Percentiles rank a stretch among this genome's conserved stretches.
phyloP scores from a whole-genome alignment of 2,113 vertebrate species.

The Sebastes fasciatus region DNA sequence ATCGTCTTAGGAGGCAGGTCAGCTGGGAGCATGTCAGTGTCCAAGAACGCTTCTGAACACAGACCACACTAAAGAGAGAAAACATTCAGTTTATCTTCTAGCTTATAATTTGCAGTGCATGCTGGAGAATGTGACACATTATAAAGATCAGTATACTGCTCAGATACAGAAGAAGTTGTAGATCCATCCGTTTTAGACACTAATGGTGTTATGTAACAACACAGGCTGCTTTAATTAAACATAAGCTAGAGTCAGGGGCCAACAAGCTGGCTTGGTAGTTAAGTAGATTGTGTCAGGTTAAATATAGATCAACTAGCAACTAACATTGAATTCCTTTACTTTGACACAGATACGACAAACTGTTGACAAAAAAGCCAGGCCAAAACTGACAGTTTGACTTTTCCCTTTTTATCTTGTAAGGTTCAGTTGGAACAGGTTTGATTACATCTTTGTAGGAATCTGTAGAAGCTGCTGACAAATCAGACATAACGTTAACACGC shows the following conservation, averaged over 20 bases:
- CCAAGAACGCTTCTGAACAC: slow-evolving; percentile 31
- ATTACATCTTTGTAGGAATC: not conserved
- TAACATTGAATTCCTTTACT: not conserved
- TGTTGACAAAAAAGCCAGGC: not conserved
- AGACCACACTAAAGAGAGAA: slow-evolving; percentile 19
- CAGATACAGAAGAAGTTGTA: not conserved
- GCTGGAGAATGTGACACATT: not conserved
- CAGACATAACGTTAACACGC: not conserved
- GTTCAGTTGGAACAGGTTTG: not conserved
- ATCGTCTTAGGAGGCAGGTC: slow-evolving; percentile 38
- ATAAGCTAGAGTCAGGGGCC: slow-evolving; percentile 22
- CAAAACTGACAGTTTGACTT: not conserved
- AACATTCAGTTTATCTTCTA: not conserved
- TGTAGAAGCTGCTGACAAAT: not conserved
- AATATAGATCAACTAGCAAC: slow-evolving; percentile 21
- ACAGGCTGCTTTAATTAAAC: slow-evolving; percentile 24
- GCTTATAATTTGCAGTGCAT: not conserved
- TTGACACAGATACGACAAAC: not conserved
- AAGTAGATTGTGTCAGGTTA: slow-evolving; percentile 35
- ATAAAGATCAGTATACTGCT: not conserved
- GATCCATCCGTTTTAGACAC: not conserved
- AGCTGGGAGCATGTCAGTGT: slow-evolving; percentile 28
- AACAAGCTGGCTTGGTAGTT: slow-evolving; percentile 17
- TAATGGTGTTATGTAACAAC: slow-evolving; percentile 51
- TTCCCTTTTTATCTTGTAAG: not conserved